Conservation (phyloP, 2,888 invertebrate genomes). For the Belgica antarctica region DNA sequence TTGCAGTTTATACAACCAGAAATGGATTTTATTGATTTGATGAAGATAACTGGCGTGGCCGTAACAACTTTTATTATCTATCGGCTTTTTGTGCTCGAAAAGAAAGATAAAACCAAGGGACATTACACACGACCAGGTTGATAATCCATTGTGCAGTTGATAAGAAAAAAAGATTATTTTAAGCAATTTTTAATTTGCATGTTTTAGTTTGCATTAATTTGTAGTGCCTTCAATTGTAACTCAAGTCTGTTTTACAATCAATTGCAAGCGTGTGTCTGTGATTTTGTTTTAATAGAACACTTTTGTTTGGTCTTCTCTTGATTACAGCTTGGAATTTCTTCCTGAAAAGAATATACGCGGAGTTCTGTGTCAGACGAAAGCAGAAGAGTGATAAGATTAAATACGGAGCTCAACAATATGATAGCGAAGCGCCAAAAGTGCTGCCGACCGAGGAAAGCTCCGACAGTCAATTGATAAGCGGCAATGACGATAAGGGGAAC, state of each 20-base stretch:
- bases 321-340: constrained; percentile 57
- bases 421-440: constrained; percentile 51
- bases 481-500: constrained; percentile 60
- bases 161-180: neutral
- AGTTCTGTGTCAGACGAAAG: constrained; percentile 52
- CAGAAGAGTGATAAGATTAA: constrained; percentile 50
- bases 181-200: neutral
- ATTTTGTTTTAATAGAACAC: no score
- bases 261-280: neutral
- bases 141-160: neutral
- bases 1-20: no score
- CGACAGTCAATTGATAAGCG: constrained; percentile 57
- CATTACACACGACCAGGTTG: constrained; percentile 47
- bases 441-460: constrained; percentile 51
- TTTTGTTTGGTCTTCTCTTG: neutral
- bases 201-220: no score
- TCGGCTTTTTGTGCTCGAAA: constrained; percentile 19
- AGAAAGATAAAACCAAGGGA: constrained; percentile 35
- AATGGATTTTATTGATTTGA: constrained; percentile 1
- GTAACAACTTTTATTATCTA: neutral
- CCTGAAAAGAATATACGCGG: constrained; percentile 55
- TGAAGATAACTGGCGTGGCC: neutral
- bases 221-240: no score
- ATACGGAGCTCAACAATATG: constrained; percentile 47
- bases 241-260: no score